A percentile compares a stretch with the other conserved stretches of the same genome.
Evolutionary conservation across 35 echinoderm and acorn worm species (phyloP).

Genomic region (Patiria miniata): DNA sequence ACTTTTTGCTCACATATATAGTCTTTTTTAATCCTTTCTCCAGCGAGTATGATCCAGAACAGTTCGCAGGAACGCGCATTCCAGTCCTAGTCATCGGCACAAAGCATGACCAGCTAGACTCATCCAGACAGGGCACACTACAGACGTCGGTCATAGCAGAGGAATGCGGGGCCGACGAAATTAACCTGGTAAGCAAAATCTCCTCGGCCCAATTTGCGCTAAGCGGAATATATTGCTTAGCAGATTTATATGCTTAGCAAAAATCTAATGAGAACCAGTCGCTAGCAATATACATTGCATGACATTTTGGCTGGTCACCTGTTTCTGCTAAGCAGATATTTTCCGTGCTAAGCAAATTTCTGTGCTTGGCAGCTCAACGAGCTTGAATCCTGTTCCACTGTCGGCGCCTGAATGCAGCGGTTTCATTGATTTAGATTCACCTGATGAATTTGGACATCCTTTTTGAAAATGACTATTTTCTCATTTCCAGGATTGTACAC

Average conservation of each 20-base stretch:
- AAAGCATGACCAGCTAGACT: conserved; percentile 89
- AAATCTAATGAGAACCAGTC: too few species aligned
- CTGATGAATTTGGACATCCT: neutral
- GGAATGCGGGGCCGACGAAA: conserved; percentile 96
- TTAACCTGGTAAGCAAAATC: conserved; percentile 82
- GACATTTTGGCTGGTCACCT: too few species aligned
- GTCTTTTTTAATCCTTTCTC: conserved; percentile 28
- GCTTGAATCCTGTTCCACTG: too few species aligned
- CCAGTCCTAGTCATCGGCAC: conserved; percentile 88
- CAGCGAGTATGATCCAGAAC: conserved; percentile 95
- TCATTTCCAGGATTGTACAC: conserved; percentile 79
- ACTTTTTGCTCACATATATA: neutral
- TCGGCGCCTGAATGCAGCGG: too few species aligned
- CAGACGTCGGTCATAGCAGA: conserved; percentile 87
- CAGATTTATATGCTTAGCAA: too few species aligned
- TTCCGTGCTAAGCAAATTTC: too few species aligned
- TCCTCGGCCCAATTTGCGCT: too few species aligned
- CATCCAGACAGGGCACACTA: conserved; percentile 55
- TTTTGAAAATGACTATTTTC: neutral
- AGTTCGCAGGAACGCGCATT: conserved; percentile 89
- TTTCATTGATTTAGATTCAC: too few species aligned
- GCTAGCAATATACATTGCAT: too few species aligned
- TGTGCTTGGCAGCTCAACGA: too few species aligned
- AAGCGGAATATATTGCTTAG: too few species aligned
- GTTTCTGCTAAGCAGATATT: too few species aligned